phyloP scores from a whole-genome alignment of 2,113 vertebrate genomes.

The Sinocyclocheilus grahami region DNA sequence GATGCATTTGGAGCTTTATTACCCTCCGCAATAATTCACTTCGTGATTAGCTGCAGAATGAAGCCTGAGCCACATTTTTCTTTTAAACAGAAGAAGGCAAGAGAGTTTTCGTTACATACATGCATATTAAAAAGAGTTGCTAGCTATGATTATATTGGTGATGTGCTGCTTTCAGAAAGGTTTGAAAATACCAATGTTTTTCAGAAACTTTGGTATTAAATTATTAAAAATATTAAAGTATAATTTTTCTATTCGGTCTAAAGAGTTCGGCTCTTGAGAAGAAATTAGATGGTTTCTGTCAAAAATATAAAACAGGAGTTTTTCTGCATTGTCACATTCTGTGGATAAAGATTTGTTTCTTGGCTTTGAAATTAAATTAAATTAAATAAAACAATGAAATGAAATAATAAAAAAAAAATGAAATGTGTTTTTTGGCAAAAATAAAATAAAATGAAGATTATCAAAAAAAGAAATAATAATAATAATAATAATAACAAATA shows the following conservation, averaged over 20 bases:
- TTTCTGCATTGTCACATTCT: neutral
- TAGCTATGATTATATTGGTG: neutral
- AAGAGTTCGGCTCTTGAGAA: neutral
- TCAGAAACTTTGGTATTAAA: neutral
- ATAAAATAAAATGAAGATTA: neutral
- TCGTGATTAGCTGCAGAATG: neutral
- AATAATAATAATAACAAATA: too few relatives aligned
- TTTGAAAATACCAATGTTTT: neutral
- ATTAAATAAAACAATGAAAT: too few relatives aligned
- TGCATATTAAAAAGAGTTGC: neutral
- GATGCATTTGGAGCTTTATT: conserved; percentile 54
- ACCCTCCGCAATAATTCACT: conserved; percentile 57
- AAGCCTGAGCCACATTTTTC: neutral
- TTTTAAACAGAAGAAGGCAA: conserved; percentile 8
- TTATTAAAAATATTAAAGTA: neutral
- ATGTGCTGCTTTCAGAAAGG: neutral
- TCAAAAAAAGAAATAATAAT: too few relatives aligned
- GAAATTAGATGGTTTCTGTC: neutral
- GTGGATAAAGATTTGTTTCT: neutral
- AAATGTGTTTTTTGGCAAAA: neutral
- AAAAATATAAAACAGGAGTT: neutral
- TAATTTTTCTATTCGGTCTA: neutral
- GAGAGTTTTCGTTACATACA: neutral
- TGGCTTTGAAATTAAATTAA: neutral
- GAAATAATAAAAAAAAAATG: too few relatives aligned